Evolutionary conservation across 2,113 vertebrate genomes (phyloP).

Genomic region (Chiloscyllium plagiosum): DNA sequence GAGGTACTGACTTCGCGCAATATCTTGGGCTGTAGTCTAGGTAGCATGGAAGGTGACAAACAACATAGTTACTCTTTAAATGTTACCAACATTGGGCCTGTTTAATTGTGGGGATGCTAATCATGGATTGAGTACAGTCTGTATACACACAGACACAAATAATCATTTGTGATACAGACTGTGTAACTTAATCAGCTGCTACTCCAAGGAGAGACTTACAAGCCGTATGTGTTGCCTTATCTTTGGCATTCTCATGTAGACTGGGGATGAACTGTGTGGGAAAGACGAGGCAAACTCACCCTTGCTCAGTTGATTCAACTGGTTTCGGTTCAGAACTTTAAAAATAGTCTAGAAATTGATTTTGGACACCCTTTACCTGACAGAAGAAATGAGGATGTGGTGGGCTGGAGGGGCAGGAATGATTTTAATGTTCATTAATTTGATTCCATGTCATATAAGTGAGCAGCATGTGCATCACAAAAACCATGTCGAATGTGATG

Average conservation of each 20-base stretch:
- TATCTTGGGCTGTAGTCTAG: background rate
- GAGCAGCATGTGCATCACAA: no score
- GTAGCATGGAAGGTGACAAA: no score
- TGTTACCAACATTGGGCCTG: background rate
- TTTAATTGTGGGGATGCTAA: background rate
- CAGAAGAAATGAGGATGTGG: background rate
- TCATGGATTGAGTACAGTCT: background rate
- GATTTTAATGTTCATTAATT: no score
- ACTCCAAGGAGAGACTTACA: background rate
- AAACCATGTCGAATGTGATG: no score
- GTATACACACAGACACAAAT: background rate
- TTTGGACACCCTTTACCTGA: background rate
- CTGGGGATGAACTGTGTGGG: background rate
- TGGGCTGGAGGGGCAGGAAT: no score
- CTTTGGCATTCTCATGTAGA: background rate
- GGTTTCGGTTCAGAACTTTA: background rate
- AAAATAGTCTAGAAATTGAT: background rate
- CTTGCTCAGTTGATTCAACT: background rate
- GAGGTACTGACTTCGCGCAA: background rate
- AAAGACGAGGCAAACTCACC: background rate
- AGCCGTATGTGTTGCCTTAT: background rate
- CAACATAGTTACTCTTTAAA: background rate
- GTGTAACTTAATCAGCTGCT: background rate
- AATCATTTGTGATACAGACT: conserved; percentile 17
- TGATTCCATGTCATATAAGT: no score